Evolutionary conservation across 1,140 invertebrate genomes (phyloP).

Genomic region (Ladona fulva): DNA sequence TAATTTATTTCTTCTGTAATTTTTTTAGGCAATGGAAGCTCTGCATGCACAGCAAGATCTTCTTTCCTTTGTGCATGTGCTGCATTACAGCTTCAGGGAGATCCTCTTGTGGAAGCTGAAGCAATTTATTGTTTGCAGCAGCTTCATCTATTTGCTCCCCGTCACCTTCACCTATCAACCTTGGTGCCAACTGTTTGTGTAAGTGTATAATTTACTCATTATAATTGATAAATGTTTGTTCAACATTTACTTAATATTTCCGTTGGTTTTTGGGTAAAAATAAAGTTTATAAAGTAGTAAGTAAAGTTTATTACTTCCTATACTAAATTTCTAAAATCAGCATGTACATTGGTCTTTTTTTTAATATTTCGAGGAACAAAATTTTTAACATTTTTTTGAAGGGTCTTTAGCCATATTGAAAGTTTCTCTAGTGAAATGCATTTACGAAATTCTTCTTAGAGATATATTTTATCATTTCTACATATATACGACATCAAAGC

Average conservation of each 20-base stretch:
- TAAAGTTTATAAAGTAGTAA: slow-evolving; percentile 9
- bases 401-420: no score
- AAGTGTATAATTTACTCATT: slow-evolving; percentile 38
- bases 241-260: background rate
- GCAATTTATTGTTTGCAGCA: slow-evolving; percentile 94
- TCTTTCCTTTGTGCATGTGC: slow-evolving; percentile 82
- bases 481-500: no score
- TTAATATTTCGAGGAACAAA: no score
- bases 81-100: slow-evolving; percentile 84
- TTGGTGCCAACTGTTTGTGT: slow-evolving; percentile 91
- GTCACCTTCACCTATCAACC: slow-evolving; percentile 84
- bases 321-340: no score
- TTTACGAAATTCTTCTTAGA: no score
- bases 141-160: slow-evolving; percentile 92
- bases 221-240: slow-evolving; percentile 11
- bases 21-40: slow-evolving; percentile 50
- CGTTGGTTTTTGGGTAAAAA: background rate
- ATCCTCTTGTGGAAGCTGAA: slow-evolving; percentile 87
- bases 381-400: no score
- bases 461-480: no score
- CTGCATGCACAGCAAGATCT: slow-evolving; percentile 59
- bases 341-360: no score
- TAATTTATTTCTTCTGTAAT: background rate
- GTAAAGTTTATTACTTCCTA: no score
- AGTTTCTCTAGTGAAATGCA: no score